Evolutionary conservation across 1,140 invertebrate species (phyloP), one percentile per base, ranked within the genome.

Genomic region (Frieseomelitta varia): DNA sequence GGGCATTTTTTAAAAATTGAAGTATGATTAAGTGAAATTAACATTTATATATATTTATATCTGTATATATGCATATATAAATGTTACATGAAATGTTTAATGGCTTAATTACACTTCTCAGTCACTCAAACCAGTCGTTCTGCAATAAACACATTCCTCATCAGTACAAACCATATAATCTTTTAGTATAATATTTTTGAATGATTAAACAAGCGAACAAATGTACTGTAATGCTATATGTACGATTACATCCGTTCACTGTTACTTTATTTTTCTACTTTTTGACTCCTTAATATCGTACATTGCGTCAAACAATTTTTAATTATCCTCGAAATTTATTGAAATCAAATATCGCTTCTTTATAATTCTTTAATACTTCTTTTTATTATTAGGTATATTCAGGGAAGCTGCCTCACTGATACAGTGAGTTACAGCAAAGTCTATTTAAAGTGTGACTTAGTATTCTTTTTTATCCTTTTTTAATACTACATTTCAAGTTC

Each of bases 321-420:
- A 74, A 80, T 67, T 24, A 39, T 72, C 30, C 67, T 21, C 65
- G 82, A 89, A 85, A 78, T 77, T 76, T 76, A 55, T 71, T 79
- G 74, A 79, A 55, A 76, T 76, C 77, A 88, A 84, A 85, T 84
- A 82, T 85, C 47, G 65, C 56, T 85, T 71, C 79, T 86, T 82
- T 51, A 79, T 92, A 87, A 69, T 91, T 91, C 92, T 90, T 92
- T 92, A 93, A 92, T 94, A 93, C 91, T 94, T 91, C 87, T 92
- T 90, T 93, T 91, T 91, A 93, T 89, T 93, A 91, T 86, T 92
- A 92, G 91, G 92, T 87, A 92, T 90, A 92, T 92, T 88, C 84
- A 89, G 88, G 88, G 91, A 81, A 82, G 71, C 90, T 91, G 90
- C 90, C 93, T 93, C 94, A 94, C 94, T 95, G 94, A 95, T 95